phyloP scores from a whole-genome alignment of 2,888 invertebrate species.

The Cetonia aurata region DNA sequence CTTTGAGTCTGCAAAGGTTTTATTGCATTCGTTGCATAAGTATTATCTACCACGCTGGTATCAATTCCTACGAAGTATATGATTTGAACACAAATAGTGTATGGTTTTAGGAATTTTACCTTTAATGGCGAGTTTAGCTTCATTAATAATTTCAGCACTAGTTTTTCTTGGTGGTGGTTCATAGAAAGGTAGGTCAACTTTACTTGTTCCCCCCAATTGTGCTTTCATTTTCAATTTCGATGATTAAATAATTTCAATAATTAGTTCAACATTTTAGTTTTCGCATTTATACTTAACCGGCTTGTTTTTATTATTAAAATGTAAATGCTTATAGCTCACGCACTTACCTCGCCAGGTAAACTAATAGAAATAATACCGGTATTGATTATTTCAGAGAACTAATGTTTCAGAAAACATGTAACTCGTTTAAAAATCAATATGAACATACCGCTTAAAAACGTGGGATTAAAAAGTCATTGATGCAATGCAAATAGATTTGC shows the following conservation, averaged over 20 bases:
- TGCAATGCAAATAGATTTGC: conserved; percentile 29
- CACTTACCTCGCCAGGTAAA: conserved; percentile 30
- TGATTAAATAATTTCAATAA: background rate
- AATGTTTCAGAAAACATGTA: conserved; percentile 56
- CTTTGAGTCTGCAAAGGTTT: conserved; percentile 82
- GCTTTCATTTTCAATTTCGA: conserved; percentile 35
- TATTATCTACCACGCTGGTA: conserved; percentile 62
- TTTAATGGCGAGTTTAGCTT: conserved; percentile 75
- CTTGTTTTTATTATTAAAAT: conserved; percentile 18
- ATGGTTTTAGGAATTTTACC: conserved; percentile 53
- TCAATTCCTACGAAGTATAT: conserved; percentile 54
- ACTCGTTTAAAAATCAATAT: conserved; percentile 51
- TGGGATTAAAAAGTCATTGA: conserved; percentile 37
- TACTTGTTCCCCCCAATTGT: conserved; percentile 42
- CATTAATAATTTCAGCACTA: conserved; percentile 84
- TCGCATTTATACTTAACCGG: background rate
- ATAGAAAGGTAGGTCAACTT: conserved; percentile 69
- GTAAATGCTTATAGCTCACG: background rate
- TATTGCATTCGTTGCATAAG: conserved; percentile 60
- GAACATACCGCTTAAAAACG: conserved; percentile 26
- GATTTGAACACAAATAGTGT: background rate
- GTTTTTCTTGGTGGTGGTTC: conserved; percentile 76
- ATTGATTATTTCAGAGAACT: conserved; percentile 61
- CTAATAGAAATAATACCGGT: conserved; percentile 53
- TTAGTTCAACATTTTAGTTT: conserved; percentile 4